These are phyloP conservation scores for Pipistrellus nathusii DNA, from an alignment of 2,797 vertebrate genomes.

Conservation along the genomic window DNA sequence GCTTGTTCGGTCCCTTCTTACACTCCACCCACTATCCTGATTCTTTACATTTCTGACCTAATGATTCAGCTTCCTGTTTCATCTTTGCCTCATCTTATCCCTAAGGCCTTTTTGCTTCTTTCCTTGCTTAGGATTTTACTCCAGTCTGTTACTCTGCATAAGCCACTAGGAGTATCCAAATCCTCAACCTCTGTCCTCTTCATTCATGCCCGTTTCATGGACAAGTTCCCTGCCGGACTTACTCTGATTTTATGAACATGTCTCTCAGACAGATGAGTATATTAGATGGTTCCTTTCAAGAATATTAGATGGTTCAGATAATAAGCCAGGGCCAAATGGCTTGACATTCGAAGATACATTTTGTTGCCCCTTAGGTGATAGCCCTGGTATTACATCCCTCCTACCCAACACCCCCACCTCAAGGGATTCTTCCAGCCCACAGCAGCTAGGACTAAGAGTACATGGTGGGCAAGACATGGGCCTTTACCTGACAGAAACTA, in stretches of 20 bases:
- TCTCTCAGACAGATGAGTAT: conserved; percentile 9
- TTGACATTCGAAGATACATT: not conserved
- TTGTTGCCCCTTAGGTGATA: not conserved
- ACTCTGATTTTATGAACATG: conserved; percentile 17
- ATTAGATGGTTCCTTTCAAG: not conserved
- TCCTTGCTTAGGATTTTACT: conserved; percentile 14
- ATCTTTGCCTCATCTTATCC: conserved; percentile 51
- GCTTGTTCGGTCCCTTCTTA: conserved; percentile 34
- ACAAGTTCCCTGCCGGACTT: not conserved
- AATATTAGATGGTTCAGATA: not conserved
- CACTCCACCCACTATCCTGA: conserved; percentile 40
- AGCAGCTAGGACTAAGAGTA: not conserved
- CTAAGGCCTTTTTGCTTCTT: conserved; percentile 31
- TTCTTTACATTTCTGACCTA: conserved; percentile 57
- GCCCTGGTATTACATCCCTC: not conserved
- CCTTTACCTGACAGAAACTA: conserved; percentile 6
- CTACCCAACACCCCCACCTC: not conserved
- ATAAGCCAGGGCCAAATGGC: not conserved
- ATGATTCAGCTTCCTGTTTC: conserved; percentile 73
- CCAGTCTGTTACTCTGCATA: not conserved
- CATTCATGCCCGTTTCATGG: not conserved
- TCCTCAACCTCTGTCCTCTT: conserved; percentile 16
- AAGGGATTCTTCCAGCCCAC: not conserved
- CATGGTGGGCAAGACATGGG: not conserved
- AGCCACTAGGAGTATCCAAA: not conserved